phyloP scores from a whole-genome alignment of 2,113 vertebrate species.

The Mesocricetus auratus region DNA sequence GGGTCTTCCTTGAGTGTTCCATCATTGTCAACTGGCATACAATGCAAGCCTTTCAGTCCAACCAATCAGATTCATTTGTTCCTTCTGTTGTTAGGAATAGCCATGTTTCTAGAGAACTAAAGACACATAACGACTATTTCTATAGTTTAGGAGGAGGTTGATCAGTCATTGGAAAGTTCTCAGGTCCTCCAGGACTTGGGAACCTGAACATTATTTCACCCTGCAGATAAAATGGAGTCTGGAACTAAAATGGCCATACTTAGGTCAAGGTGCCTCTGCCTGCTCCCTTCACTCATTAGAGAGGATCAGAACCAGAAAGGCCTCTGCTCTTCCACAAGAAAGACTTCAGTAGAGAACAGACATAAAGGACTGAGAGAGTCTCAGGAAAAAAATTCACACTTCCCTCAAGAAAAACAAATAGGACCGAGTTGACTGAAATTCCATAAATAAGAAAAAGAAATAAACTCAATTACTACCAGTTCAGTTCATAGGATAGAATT shows the following conservation, averaged over 20 bases:
- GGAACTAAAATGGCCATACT: background rate
- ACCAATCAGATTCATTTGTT: background rate
- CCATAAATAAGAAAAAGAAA: conserved; percentile 55
- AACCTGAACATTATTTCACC: background rate
- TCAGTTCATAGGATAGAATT: background rate
- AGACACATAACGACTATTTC: background rate
- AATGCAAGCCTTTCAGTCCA: background rate
- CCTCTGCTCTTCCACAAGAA: background rate
- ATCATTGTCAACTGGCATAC: background rate
- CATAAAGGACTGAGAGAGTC: conserved; percentile 24
- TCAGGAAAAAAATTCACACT: background rate
- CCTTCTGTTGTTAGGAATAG: background rate
- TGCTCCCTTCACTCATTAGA: background rate
- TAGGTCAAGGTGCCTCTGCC: background rate
- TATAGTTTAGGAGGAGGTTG: background rate
- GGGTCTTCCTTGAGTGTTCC: background rate
- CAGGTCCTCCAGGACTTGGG: background rate
- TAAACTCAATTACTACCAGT: conserved; percentile 25
- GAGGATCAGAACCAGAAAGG: background rate
- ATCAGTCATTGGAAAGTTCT: background rate
- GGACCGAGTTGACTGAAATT: conserved; percentile 46
- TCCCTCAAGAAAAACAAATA: background rate
- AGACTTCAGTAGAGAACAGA: background rate
- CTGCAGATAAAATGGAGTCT: too few species aligned
- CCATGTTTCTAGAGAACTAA: background rate